These are phyloP conservation scores for Monomorium pharaonis DNA, from an alignment of 1,140 invertebrate species.

Conservation along the genomic window DNA sequence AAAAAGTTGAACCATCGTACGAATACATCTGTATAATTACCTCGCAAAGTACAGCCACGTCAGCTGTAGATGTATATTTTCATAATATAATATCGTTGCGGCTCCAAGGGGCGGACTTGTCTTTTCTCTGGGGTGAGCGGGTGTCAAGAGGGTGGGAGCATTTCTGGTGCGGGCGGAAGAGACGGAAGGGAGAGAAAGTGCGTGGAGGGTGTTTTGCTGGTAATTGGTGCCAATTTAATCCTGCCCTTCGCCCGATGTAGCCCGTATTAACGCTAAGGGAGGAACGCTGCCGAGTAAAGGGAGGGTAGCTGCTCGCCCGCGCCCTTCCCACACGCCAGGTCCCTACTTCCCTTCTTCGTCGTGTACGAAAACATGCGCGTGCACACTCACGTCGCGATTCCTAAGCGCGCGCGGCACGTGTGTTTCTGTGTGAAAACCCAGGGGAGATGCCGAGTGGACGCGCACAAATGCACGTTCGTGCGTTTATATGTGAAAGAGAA, in stretches of 20 bases:
- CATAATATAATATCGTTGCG: conserved; percentile 82
- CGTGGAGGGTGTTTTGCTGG: conserved; percentile 88
- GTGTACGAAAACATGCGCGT: conserved; percentile 68
- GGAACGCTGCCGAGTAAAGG: conserved; percentile 63
- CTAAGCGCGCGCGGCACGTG: conserved; percentile 66
- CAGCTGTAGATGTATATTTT: conserved; percentile 76
- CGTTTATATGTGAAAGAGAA: conserved; percentile 22
- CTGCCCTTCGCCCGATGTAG: conserved; percentile 82
- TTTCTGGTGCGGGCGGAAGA: conserved; percentile 24
- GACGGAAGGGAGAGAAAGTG: conserved; percentile 76
- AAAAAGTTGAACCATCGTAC: background rate
- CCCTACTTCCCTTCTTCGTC: conserved; percentile 53
- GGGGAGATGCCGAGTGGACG: conserved; percentile 42
- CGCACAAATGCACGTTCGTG: conserved; percentile 54
- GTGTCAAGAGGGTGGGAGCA: conserved; percentile 53
- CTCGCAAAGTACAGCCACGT: conserved; percentile 70
- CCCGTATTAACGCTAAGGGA: conserved; percentile 82
- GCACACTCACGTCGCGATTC: conserved; percentile 55
- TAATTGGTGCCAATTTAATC: conserved; percentile 90
- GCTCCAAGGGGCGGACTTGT: conserved; percentile 63
- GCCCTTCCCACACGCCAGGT: conserved; percentile 77
- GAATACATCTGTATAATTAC: conserved; percentile 71
- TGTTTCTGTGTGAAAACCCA: conserved; percentile 47
- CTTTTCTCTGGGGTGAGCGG: conserved; percentile 70
- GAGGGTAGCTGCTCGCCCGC: conserved; percentile 63